Evolutionary conservation across 2,888 invertebrate species (phyloP), one percentile per base, ranked within the genome.

Genomic region (Dynastes grantii): DNA sequence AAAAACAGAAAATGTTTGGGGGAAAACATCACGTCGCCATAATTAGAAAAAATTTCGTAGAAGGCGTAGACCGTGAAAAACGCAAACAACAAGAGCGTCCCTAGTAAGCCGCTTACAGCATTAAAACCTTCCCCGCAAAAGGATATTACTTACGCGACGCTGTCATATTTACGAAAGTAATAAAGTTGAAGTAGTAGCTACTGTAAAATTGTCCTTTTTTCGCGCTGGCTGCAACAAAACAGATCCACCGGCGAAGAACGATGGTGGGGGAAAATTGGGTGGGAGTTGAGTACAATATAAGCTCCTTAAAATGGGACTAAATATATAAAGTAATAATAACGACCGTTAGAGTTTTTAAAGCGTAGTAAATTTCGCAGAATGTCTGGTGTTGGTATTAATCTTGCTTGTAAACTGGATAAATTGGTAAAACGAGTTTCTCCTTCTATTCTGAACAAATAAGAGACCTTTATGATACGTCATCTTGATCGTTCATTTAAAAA

Each of bases 121-220:
- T 67, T 67, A 67, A 63, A 63, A 22, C 32, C 16, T n/a, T 45
- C 27, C 16, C 55, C 8, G n/a, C 13, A 22, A 67, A 67, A 67
- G 4, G 22, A 40, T 45, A 67, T 67, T 67, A 67, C 65, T 49
- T 67, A n/a, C 37, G 45, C 45, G 45, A 40, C 13, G 45, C n/a
- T 45, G 40, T 67, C 65, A 11, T 67, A 67, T 67, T 67, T 67
- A 67, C 40, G 65, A 40, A 67, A 67, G 65, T 67, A 32, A 67
- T 65, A 40, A 65, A 65, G 65, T 32, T 63, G 29, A 63, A 63
- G 32, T 63, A 63, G 63, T 45, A 53, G 5, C n/a, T 67, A 67
- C 65, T 67, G 22, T 67, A 49, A 49, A 67, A 67, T 67, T 67
- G 65, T 45, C 45, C 22, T 49, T 67, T 63, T 45, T 55, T 16